phyloP scores from a whole-genome alignment of 2,888 invertebrate genomes.

The Thecophora atra region DNA sequence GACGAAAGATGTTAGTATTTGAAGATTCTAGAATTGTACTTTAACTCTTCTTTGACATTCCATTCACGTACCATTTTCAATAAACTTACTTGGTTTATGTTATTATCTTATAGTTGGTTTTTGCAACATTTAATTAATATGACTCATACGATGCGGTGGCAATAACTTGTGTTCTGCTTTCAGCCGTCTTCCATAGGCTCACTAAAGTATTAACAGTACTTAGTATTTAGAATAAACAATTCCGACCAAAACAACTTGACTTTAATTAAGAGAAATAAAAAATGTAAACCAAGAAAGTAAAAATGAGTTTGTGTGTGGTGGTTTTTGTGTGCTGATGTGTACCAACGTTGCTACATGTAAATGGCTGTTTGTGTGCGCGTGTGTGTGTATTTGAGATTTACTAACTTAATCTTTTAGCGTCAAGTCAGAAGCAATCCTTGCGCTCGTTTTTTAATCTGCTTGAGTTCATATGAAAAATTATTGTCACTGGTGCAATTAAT shows the following conservation, averaged over 20 bases:
- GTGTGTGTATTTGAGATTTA: neutral
- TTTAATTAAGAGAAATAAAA: slow-evolving; percentile 22
- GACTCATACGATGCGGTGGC: too few relatives aligned
- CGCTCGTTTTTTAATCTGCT: slow-evolving; percentile 15
- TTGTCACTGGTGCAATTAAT: slow-evolving; percentile 20
- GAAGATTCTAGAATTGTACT: too few relatives aligned
- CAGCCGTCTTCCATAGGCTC: neutral
- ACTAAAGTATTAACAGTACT: neutral
- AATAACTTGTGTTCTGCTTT: too few relatives aligned
- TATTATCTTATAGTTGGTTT: too few relatives aligned
- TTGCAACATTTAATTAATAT: too few relatives aligned
- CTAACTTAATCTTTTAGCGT: slow-evolving; percentile 3
- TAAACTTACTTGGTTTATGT: too few relatives aligned
- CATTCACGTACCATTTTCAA: too few relatives aligned
- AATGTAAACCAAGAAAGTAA: neutral
- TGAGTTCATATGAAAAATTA: slow-evolving; percentile 30
- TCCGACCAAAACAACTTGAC: slow-evolving; percentile 6
- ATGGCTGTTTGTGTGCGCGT: neutral
- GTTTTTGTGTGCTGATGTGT: too few relatives aligned
- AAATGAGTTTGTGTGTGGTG: too few relatives aligned
- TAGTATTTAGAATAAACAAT: neutral
- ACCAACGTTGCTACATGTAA: too few relatives aligned
- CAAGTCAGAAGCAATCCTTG: slow-evolving; percentile 11
- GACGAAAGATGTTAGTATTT: too few relatives aligned
- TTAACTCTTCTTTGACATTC: too few relatives aligned